Conservation (phyloP, 2,888 invertebrate species). For the Andricus curvator region DNA sequence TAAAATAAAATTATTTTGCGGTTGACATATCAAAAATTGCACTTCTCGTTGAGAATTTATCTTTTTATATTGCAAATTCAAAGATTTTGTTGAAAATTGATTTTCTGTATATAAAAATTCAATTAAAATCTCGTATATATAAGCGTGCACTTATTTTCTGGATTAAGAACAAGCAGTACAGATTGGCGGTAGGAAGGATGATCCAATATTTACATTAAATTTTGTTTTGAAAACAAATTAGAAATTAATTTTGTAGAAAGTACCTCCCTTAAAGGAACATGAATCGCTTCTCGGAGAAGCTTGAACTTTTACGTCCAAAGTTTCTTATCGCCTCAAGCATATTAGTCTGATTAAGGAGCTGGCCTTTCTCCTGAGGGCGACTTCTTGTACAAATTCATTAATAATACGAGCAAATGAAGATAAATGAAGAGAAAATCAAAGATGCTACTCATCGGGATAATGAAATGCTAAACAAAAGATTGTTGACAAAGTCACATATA, state of each 20-base stretch:
- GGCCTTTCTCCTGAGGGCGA: not conserved
- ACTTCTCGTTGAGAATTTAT: too few species aligned
- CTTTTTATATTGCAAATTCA: too few species aligned
- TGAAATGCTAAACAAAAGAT: not conserved
- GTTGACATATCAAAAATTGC: too few species aligned
- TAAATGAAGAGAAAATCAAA: not conserved
- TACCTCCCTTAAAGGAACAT: not conserved
- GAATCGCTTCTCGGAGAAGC: not conserved
- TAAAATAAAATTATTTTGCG: too few species aligned
- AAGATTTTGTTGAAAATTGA: too few species aligned
- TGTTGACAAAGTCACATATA: not conserved
- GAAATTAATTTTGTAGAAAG: not conserved
- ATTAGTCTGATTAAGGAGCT: slow-evolving; percentile 5
- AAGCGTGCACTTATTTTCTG: too few species aligned
- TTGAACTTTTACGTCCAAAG: not conserved
- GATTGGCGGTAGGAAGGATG: too few species aligned
- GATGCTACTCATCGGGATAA: not conserved
- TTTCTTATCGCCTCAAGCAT: not conserved
- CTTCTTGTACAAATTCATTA: not conserved
- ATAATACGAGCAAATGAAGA: not conserved
- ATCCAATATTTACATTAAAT: not conserved
- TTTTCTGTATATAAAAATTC: too few species aligned
- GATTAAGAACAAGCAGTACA: too few species aligned
- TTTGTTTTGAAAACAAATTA: not conserved
- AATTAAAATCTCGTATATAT: too few species aligned